Conservation (phyloP, 2,888 invertebrate genomes). For the Sphaerophoria taeniata region DNA sequence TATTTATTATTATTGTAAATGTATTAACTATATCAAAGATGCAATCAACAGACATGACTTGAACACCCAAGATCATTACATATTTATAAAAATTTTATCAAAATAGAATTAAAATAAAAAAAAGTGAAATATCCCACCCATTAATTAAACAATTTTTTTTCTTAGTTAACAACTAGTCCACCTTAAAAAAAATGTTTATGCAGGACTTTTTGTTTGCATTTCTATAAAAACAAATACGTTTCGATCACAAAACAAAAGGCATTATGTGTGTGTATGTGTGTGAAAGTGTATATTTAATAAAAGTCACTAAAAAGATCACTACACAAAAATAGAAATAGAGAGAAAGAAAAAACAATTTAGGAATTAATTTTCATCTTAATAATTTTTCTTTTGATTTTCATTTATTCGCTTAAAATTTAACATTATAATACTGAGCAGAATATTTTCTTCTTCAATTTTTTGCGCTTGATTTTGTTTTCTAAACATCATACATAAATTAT, state of each 20-base stretch:
- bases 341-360: slow-evolving; percentile 43
- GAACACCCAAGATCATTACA: slow-evolving; percentile 7
- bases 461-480: slow-evolving; percentile 38
- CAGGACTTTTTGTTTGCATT: slow-evolving; percentile 18
- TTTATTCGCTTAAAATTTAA: slow-evolving; percentile 80
- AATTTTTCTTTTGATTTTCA: slow-evolving; percentile 36
- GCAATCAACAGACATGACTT: slow-evolving; percentile 48
- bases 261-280: slow-evolving; percentile 36
- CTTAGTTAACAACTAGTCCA: slow-evolving; percentile 51
- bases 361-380: slow-evolving; percentile 23
- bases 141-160: slow-evolving; percentile 42
- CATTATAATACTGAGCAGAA: slow-evolving; percentile 83
- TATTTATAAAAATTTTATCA: slow-evolving; percentile 9
- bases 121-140: slow-evolving; percentile 60
- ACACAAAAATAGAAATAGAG: background rate
- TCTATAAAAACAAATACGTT: slow-evolving; percentile 25
- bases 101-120: slow-evolving; percentile 10
- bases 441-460: slow-evolving; percentile 74
- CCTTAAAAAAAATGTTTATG: slow-evolving; percentile 46
- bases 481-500: slow-evolving; percentile 58
- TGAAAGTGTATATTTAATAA: background rate
- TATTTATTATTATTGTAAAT: slow-evolving; percentile 23
- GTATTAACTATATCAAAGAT: slow-evolving; percentile 26
- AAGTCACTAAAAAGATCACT: slow-evolving; percentile 35
- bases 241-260: slow-evolving; percentile 70